Evolutionary conservation across 1,140 invertebrate species (phyloP).

Genomic region (Forficula auricularia): DNA sequence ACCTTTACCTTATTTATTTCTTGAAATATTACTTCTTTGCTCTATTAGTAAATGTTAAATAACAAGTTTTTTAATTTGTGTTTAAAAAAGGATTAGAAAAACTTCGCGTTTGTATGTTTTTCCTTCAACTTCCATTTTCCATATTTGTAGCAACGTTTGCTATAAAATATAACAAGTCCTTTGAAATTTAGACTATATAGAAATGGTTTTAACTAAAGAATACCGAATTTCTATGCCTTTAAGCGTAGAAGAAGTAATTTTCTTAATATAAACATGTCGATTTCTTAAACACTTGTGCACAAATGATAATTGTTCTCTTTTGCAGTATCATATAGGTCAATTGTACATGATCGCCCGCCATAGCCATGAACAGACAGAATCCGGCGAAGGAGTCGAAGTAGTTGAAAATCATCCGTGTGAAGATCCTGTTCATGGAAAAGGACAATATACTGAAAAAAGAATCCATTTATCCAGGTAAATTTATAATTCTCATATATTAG

Average conservation of each 20-base stretch:
- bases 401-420: conserved; percentile 63
- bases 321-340: conserved; percentile 77
- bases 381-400: conserved; percentile 83
- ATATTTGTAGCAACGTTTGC: too few species aligned
- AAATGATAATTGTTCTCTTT: conserved; percentile 10
- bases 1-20: too few species aligned
- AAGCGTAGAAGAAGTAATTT: conserved; percentile 67
- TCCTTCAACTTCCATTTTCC: too few species aligned
- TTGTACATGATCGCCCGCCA: conserved; percentile 90
- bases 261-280: conserved; percentile 9
- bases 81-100: too few species aligned
- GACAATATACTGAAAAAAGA: conserved; percentile 80
- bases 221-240: conserved; percentile 85
- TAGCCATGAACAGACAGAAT: conserved; percentile 73
- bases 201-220: conserved; percentile 68
- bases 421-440: conserved; percentile 61
- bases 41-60: too few species aligned
- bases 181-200: too few species aligned
- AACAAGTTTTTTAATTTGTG: too few species aligned
- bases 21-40: too few species aligned
- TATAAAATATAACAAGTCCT: too few species aligned
- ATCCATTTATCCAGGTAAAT: conserved; percentile 72
- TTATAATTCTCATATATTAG: too few species aligned
- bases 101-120: too few species aligned
- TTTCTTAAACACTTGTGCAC: conserved; percentile 11